phyloP scores from a whole-genome alignment of 2,888 invertebrate genomes.

The Brachypalpus laphriformis region DNA sequence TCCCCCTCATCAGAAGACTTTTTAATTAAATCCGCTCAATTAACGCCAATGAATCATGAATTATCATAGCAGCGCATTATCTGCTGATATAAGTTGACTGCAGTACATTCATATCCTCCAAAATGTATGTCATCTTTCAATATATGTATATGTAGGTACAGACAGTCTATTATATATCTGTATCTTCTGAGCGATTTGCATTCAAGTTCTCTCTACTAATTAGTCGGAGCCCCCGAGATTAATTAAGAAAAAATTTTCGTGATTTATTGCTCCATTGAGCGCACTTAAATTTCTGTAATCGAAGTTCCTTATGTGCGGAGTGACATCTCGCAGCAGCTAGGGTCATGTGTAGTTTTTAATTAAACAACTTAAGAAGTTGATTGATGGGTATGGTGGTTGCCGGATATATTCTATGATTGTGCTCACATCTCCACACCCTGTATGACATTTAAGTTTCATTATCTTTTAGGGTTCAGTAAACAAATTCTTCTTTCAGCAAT shows the following conservation, averaged over 20 bases:
- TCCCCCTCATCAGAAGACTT: background rate
- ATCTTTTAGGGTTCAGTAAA: background rate
- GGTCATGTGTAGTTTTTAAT: slow-evolving; percentile 40
- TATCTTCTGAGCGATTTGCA: slow-evolving; percentile 15
- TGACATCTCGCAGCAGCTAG: background rate
- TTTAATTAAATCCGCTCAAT: slow-evolving; percentile 22
- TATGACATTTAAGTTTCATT: slow-evolving; percentile 12
- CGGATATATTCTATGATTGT: background rate
- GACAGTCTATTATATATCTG: background rate
- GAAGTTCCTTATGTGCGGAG: slow-evolving; percentile 12
- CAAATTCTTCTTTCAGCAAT: background rate
- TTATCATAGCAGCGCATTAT: background rate
- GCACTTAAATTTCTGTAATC: slow-evolving; percentile 30
- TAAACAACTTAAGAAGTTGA: slow-evolving; percentile 26
- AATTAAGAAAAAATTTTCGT: slow-evolving; percentile 26
- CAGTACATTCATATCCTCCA: background rate
- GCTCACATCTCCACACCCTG: background rate
- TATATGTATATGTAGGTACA: background rate
- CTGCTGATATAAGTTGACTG: background rate
- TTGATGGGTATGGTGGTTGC: too few species aligned
- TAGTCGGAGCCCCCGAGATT: slow-evolving; percentile 6
- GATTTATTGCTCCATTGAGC: slow-evolving; percentile 42
- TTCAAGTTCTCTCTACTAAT: slow-evolving; percentile 22
- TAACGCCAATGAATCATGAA: slow-evolving; percentile 6
- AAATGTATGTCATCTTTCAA: slow-evolving; percentile 4